Percentiles rank a stretch among this genome's conserved stretches.
phyloP scores from a whole-genome alignment of 2,113 vertebrate genomes.

The Pelusios castaneus region DNA sequence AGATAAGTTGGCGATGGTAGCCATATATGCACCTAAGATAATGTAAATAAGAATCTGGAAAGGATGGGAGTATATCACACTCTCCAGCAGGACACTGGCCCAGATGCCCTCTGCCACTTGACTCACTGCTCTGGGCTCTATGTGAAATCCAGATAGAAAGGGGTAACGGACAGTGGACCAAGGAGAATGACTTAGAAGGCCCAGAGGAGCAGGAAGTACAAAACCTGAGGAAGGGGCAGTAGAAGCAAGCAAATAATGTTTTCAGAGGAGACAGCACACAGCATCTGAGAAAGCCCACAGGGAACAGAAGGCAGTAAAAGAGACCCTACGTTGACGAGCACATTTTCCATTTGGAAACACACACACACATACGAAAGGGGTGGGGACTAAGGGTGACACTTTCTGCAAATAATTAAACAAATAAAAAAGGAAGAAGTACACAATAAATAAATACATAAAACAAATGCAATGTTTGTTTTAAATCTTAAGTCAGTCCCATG shows the following conservation, averaged over 20 bases:
- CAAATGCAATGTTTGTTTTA: neutral
- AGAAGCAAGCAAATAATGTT: constrained; percentile 12
- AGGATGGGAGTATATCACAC: neutral
- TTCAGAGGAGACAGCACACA: neutral
- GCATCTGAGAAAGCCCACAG: neutral
- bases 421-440: neutral
- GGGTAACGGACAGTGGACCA: neutral
- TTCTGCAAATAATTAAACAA: neutral
- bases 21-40: neutral
- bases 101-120: neutral
- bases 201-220: neutral
- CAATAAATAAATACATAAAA: neutral
- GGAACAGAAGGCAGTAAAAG: neutral
- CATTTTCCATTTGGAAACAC: neutral
- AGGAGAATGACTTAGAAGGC: neutral
- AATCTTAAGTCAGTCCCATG: neutral
- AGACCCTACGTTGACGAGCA: neutral
- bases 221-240: neutral
- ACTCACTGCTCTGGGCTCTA: neutral
- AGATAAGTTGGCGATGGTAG: neutral
- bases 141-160: neutral
- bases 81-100: neutral
- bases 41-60: neutral
- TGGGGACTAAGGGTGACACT: neutral
- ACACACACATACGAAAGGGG: no score